Percentiles rank a stretch among this genome's conserved stretches.
Evolutionary conservation across 2,888 invertebrate genomes (phyloP).

Genomic region (Netelia inedita): DNA sequence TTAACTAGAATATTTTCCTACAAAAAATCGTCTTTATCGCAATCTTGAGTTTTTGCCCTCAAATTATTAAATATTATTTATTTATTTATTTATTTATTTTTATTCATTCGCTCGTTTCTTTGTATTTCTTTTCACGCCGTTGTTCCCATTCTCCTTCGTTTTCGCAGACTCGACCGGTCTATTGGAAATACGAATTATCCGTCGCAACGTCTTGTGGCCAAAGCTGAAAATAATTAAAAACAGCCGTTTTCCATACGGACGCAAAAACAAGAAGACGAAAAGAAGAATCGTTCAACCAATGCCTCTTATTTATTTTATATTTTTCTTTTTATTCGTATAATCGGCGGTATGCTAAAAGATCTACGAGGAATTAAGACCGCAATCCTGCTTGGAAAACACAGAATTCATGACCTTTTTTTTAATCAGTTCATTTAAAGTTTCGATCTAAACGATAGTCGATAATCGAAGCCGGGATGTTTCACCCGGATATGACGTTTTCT

Average conservation of each 20-base stretch:
- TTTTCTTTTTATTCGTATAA: too few species aligned
- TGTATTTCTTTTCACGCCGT: conserved; percentile 39
- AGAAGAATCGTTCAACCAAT: too few species aligned
- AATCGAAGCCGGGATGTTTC: neutral
- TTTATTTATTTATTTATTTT: conserved; percentile 37
- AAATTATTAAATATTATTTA: conserved; percentile 57
- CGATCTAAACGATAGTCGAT: neutral
- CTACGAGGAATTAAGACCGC: too few species aligned
- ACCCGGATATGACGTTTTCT: neutral
- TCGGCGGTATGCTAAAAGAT: too few species aligned
- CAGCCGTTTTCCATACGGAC: neutral
- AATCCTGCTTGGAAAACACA: neutral
- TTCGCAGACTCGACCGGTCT: conserved; percentile 1
- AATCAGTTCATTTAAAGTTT: neutral
- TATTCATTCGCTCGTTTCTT: conserved; percentile 68
- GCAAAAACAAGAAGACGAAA: neutral
- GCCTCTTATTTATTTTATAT: too few species aligned
- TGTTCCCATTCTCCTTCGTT: conserved; percentile 72
- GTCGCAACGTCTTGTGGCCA: conserved; percentile 40
- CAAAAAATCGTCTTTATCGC: conserved; percentile 71
- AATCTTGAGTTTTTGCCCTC: conserved; percentile 67
- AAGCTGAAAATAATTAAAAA: conserved; percentile 27
- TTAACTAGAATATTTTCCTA: conserved; percentile 70
- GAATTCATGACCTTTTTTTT: neutral
- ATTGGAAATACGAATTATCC: conserved; percentile 57